Evolutionary conservation across 1,140 invertebrate species (phyloP), one percentile per base, ranked within the genome.

Genomic region (Euura saliciscinereae): DNA sequence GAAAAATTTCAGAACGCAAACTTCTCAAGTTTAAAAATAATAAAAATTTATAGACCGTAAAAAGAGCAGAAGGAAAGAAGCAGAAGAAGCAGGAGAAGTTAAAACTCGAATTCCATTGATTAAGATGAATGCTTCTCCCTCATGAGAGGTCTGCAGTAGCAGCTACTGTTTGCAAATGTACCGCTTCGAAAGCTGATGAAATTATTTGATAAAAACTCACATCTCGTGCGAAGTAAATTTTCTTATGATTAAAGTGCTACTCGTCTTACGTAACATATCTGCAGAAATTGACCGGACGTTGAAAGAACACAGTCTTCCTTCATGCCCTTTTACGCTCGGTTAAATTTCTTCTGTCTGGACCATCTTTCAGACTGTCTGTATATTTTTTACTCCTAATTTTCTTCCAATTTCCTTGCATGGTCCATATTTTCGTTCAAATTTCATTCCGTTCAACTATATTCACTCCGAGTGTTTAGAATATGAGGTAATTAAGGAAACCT

Each of bases 201-300:
- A 78, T 81, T 71, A 72, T 72, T 70, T 71, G 76, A 77, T 77
- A 77, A 59, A 59, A 59, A 11, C 8, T 59, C 10, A 59, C 51
- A 59, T 59, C 8, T 59, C 51, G 8, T 4, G 6, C 51, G 51
- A 59, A 59, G 51, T 59, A 59, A 59, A 59, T 11, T 6, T 59
- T 59, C 51, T 11, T 59, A n/a, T 6, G 51, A 8, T 3, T 59
- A 8, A 59, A 59, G 51, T 59, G 51, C 51, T 59, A 59, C 46
- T 51, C 11, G 46, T 11, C 46, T 51, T 51, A 51, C 46, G 46
- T 11, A 51, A 6, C 6, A 28, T 28, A 28, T 28, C 28, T 28
- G 28, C 28, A 28, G 28, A 28, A 28, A 28, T 28, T 28, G 28
- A 28, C 28, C 28, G 28, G 28, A 28, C 28, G 28, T 28, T 6